Base-by-base conservation (phyloP, 2,888 invertebrate genomes). In the Notodonta ziczac region DNA sequence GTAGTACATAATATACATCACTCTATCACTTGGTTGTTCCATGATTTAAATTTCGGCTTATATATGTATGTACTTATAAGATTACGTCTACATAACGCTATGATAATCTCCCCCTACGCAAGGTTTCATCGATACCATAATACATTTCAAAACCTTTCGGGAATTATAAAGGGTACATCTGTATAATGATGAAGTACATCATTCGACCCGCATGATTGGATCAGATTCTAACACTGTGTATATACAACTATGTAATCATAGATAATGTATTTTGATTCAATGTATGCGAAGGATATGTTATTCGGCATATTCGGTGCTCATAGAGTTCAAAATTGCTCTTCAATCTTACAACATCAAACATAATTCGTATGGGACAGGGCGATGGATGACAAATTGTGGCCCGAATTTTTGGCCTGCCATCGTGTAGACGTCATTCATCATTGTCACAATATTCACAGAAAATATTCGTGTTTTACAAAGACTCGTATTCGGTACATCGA, bases 321-420 rank as follows among this genome's bases (percentile, higher is more conserved):
- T 50, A 50, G 8, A 50, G 50, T 16, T 50, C 14, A 14, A 16
- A 9, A 16, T 16, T 46, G 46, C 48, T 54, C 56, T 56, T 54
- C 50, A 58, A 55, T 58, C 56, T 58, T 57, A 58, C 24, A 64
- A 59, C 56, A 68, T 50, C 62, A 63, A 59, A 60, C 54, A 59
- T 58, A 59, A 67, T 61, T 67, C 62, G 61, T 65, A 63, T 65
- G 67, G 63, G 57, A 70, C 70, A 71, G 69, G 70, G 68, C 72
- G 72, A 80, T 81, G 79, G 73, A 80, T 82, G 82, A 82, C 76
- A 82, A 84, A 85, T 83, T 77, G 77, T 73, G 65, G 61, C 60
- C 70, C 69, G 59, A 74, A 81, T 77, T 76, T 60, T 73, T 66
- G 63, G 61, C 64, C 63, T 70, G 72, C 24, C 24, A 24, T 73